Conservation (phyloP, 2,797 vertebrate genomes). For the Falco concolor region DNA sequence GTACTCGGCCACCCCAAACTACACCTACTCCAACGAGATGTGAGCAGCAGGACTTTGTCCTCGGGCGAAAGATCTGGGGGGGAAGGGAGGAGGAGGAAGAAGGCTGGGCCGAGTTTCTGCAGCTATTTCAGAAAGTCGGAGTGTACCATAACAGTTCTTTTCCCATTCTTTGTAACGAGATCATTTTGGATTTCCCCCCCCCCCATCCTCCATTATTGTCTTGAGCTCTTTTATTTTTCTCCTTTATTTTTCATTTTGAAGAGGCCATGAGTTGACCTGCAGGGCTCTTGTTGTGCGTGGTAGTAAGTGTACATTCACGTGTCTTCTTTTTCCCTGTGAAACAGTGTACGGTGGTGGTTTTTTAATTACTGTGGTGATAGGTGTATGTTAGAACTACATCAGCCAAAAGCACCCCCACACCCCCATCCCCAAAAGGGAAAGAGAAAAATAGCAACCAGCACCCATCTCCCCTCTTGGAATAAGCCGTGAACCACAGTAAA, state of each 20-base stretch:
- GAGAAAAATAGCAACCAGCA: background rate
- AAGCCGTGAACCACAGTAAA: background rate
- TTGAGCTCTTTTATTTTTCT: background rate
- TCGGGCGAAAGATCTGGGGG: background rate
- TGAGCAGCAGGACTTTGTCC: slow-evolving; percentile 71
- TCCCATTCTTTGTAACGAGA: slow-evolving; percentile 40
- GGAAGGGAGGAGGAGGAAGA: background rate
- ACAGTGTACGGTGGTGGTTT: slow-evolving; percentile 61
- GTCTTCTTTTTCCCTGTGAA: slow-evolving; percentile 62
- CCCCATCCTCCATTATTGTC: background rate
- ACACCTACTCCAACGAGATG: slow-evolving; percentile 96
- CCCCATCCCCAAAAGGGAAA: background rate
- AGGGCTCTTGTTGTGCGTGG: slow-evolving; percentile 37
- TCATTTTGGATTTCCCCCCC: background rate
- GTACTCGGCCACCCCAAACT: slow-evolving; percentile 90
- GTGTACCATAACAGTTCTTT: slow-evolving; percentile 22
- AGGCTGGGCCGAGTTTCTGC: slow-evolving; percentile 44
- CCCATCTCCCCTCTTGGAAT: background rate
- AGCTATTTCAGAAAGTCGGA: slow-evolving; percentile 29
- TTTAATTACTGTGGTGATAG: slow-evolving; percentile 71
- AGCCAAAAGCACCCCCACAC: slow-evolving; percentile 10
- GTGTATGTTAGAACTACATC: slow-evolving; percentile 65
- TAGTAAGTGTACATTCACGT: slow-evolving; percentile 23
- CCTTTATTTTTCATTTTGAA: background rate
- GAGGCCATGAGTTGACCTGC: slow-evolving; percentile 38